phyloP scores from a whole-genome alignment of 2,888 invertebrate species.

The Neocrepidodera transversa region DNA sequence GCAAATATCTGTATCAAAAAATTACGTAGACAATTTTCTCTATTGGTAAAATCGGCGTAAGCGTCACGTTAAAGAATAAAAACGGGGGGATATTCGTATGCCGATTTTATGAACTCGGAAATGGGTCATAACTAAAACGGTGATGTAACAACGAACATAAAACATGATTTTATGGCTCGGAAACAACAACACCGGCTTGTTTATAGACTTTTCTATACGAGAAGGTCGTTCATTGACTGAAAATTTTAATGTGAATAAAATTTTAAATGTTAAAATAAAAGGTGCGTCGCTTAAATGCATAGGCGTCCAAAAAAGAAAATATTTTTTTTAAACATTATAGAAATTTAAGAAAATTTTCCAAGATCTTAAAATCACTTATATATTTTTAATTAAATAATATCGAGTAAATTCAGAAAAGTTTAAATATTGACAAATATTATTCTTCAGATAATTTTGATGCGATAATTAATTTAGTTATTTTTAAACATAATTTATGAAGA shows the following conservation, averaged over 20 bases:
- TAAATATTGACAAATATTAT: too few species aligned
- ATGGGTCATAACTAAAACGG: constrained; percentile 52
- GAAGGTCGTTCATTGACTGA: constrained; percentile 61
- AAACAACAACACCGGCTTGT: constrained; percentile 50
- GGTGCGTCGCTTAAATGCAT: neutral
- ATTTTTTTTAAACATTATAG: too few species aligned
- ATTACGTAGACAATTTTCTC: constrained; percentile 7
- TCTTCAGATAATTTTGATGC: too few species aligned
- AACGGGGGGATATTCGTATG: constrained; percentile 31
- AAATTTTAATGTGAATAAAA: constrained; percentile 48
- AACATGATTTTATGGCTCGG: constrained; percentile 59
- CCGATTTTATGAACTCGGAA: constrained; percentile 43
- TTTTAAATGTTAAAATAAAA: constrained; percentile 16
- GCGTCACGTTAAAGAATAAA: constrained; percentile 8
- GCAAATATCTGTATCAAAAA: constrained; percentile 13
- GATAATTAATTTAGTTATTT: too few species aligned
- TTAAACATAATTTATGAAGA: too few species aligned
- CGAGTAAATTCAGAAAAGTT: too few species aligned
- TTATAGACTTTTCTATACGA: constrained; percentile 28
- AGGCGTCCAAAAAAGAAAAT: neutral
- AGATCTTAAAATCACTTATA: too few species aligned
- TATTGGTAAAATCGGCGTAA: constrained; percentile 10
- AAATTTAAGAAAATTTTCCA: too few species aligned
- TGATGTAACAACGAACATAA: constrained; percentile 57
- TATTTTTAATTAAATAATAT: too few species aligned